phyloP scores from a whole-genome alignment of 2,113 vertebrate species.

The Addax nasomaculatus region DNA sequence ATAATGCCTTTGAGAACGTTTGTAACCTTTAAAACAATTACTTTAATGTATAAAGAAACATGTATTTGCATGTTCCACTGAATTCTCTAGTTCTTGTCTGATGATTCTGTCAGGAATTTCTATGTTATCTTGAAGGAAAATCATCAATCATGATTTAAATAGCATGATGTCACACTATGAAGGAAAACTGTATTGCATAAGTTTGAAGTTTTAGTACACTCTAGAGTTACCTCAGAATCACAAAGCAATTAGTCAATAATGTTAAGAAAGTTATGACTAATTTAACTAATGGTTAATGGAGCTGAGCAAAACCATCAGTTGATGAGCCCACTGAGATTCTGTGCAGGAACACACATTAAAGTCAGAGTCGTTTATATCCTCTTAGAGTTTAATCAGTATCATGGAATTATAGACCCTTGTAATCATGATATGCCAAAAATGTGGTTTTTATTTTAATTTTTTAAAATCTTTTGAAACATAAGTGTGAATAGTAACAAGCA shows the following conservation, averaged over 20 bases:
- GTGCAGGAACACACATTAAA: slow-evolving; percentile 72
- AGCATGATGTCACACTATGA: slow-evolving; percentile 42
- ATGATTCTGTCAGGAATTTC: slow-evolving; percentile 15
- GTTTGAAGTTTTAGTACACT: slow-evolving; percentile 73
- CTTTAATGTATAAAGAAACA: background rate
- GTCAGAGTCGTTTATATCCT: slow-evolving; percentile 64
- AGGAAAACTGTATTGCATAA: slow-evolving; percentile 54
- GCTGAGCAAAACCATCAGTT: slow-evolving; percentile 76
- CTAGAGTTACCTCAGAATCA: slow-evolving; percentile 74
- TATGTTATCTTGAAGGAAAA: background rate
- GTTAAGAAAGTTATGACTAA: slow-evolving; percentile 81
- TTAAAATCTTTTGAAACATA: background rate
- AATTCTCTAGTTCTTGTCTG: background rate
- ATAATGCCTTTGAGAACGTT: background rate
- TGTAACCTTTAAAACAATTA: background rate
- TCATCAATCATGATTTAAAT: slow-evolving; percentile 51
- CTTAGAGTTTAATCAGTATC: slow-evolving; percentile 69
- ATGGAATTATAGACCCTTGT: slow-evolving; percentile 25
- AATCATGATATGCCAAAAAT: background rate
- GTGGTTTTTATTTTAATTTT: background rate
- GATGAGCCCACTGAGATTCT: slow-evolving; percentile 76
- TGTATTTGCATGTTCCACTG: background rate
- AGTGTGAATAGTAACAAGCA: background rate
- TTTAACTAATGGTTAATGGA: slow-evolving; percentile 83
- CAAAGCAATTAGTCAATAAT: slow-evolving; percentile 82